Base-by-base conservation (phyloP, 2,113 vertebrate species). In the Phoxinus phoxinus region DNA sequence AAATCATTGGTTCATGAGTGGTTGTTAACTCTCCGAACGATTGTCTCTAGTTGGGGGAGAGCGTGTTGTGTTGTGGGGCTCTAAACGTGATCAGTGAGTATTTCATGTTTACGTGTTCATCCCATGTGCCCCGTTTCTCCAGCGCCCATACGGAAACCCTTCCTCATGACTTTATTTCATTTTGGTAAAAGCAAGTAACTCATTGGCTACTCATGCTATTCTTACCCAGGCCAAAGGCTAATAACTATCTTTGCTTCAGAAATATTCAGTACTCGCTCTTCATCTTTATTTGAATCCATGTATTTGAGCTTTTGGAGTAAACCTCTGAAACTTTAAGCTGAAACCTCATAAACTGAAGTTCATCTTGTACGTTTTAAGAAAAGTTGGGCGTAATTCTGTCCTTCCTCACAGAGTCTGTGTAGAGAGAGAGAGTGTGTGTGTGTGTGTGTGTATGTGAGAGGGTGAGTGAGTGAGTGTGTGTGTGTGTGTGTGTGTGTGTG, bases 51-150 rank as follows among this genome's bases (percentile, higher is more conserved):
- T 96, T 94, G 93, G 95, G 95, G 96, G 94, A 96, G 96, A 95
- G 97, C 96, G 96, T 94, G 93, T 97, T 95, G 93, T 95, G 93
- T 95, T 96, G 96, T 96, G 95, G 93, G 96, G 95, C 96, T 95
- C 87, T 90, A 93, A 94, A 93, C 96, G 96, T 94, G 93, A 93
- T 93, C 96, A 97, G 98, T 98, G 98, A 99, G 98, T 99, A 98
- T 97, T 93, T 94, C 95, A 89, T 93, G 91, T 96, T 95, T 96
- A 94, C 95, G 93, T 94, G 95, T 97, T 94, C 98, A 97, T 97
- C 91, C 93, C 96, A 95, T 94, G 90, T 93, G 91, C 93, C 93
- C 92, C 92, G 93, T 92, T 90, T 91, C 77, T 90, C 90, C 93
- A 94, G 92, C 91, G 87, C 92, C 92, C 96, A 94, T 92, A 91